Base-by-base conservation (phyloP, 2,113 vertebrate species). In the Falcunculus frontatus region DNA sequence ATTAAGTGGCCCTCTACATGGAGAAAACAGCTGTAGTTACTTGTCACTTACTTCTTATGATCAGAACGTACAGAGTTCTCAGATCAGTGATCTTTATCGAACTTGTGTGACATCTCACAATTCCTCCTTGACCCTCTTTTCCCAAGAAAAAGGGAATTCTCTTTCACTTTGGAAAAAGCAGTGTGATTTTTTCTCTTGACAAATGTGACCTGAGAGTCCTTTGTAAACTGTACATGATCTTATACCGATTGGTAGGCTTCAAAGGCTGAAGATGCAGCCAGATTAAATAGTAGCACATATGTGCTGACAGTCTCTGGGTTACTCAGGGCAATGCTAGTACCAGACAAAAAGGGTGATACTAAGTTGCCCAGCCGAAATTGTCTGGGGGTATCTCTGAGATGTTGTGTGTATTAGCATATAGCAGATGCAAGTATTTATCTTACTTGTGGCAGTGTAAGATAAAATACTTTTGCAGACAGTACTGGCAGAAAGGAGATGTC, bases 371-470 rank as follows among this genome's bases (percentile, higher is more conserved):
- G 46, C 19, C 74, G 60, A 56, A 86, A 53, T 47, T 46, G 27
- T 50, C 41, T 32, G 7, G 20, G 50, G 42, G 26, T 79, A 22
- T 86, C 42, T 44, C 18, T 53, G 42, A 11, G 53, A 13, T 39
- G 22, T 7, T 56, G 29, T 67, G 30, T 59, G 33, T 32, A 82
- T 62, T 27, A 4, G 2, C 8, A 11, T 16, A 46, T 12, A 37
- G 17, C 0, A 0, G 13, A 27, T 41, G 26, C 17, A 68, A 64
- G 19, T 6, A 9, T 7, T 11, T 22, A 15, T 42, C 44, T n/a
- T 79, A 16, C n/a, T 32, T 21, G 33, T 69, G n/a, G 63, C 35
- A 80, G 10, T 9, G 10, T 20, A 39, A 73, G 37, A 67, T 19
- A 63, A 72, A 65, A 10, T 44, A 35, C 29, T 52, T 19, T 16